Base-by-base conservation (phyloP, 2,888 invertebrate genomes). In the Nomada hirtipes region DNA sequence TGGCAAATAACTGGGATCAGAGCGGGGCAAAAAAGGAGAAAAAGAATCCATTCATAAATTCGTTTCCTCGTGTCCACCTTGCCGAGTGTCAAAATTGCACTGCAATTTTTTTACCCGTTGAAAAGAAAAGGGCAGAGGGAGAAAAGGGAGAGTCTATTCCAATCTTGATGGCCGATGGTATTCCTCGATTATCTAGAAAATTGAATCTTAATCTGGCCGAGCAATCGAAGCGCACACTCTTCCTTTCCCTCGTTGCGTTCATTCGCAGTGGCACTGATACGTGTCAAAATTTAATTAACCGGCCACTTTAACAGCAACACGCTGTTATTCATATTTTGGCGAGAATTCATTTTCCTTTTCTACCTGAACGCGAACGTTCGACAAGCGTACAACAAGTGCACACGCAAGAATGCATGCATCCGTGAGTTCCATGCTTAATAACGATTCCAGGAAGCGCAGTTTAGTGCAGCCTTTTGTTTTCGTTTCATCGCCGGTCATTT, bases 151-250 rank as follows among this genome's bases (percentile, higher is more conserved):
- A 44, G 42, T 50, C 26, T 42, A 59, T 52, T 68, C 50, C 44
- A 61, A 75, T 69, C 75, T 36, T 59, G 50, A 23, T 47, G 60
- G 44, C 18, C 60, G 23, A 9, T 23, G 60, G 70, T 61, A 69
- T 61, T 29, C 70, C 63, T 70, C 70, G 42, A 68, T 70, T 69
- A 70, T 63, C 61, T 36, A 20, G 18, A 63, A 69, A 76, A 70
- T 76, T 70, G 63, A 70, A 76, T 61, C 53, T 70, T 70, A 53
- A 61, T 71, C 71, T 61, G 42, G 1, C 36, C 29, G 18, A 7
- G 52, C 42, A 52, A 61, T 61, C 23, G 60, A 50, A 7, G 52
- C 23, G 60, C 20, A 61, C 50, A 55, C 15, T 60, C 59, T 53
- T 61, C 42, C 44, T 55, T 50, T 26, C 60, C 60, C 52, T 26